Percentiles rank a stretch among this genome's conserved stretches.
Evolutionary conservation across 2,888 invertebrate genomes (phyloP).

Genomic region (Apoda limacodes): DNA sequence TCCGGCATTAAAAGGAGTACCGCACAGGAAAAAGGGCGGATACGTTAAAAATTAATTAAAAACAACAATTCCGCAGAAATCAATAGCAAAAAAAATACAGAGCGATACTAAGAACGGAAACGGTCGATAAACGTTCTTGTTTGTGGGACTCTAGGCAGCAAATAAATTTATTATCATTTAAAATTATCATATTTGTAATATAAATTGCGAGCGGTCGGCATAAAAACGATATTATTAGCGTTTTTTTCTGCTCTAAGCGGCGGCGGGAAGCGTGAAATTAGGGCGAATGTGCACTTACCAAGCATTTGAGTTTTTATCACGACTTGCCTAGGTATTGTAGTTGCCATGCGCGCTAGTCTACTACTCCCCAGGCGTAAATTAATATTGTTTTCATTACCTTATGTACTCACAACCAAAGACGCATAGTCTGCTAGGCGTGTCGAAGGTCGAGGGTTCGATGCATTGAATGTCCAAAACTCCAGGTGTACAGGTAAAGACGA

Average conservation of each 20-base stretch:
- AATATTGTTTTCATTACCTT: too few relatives aligned
- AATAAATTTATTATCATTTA: conserved; percentile 45
- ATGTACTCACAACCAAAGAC: too few relatives aligned
- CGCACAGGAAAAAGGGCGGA: conserved; percentile 32
- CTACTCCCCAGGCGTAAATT: too few relatives aligned
- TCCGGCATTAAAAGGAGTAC: conserved; percentile 23
- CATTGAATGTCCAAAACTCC: too few relatives aligned
- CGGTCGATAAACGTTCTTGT: conserved; percentile 46
- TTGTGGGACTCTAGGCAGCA: conserved; percentile 27
- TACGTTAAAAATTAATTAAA: conserved; percentile 32
- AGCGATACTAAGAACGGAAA: conserved; percentile 45
- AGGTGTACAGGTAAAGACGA: too few relatives aligned
- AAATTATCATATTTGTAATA: conserved; percentile 51
- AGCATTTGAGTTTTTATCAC: too few relatives aligned
- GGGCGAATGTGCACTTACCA: conserved; percentile 25
- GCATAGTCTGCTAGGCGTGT: too few relatives aligned
- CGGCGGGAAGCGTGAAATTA: conserved; percentile 50
- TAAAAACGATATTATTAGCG: conserved; percentile 39
- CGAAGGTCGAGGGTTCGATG: too few relatives aligned
- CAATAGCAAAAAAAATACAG: conserved; percentile 36
- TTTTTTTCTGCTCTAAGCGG: conserved; percentile 39
- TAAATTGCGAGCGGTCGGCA: conserved; percentile 35
- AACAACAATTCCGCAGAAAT: conserved; percentile 39
- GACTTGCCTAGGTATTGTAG: too few relatives aligned
- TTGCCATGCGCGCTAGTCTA: too few relatives aligned